Percentiles rank a stretch among this genome's conserved stretches.
phyloP scores from a whole-genome alignment of 2,797 vertebrate genomes.

The Vespertilio murinus region DNA sequence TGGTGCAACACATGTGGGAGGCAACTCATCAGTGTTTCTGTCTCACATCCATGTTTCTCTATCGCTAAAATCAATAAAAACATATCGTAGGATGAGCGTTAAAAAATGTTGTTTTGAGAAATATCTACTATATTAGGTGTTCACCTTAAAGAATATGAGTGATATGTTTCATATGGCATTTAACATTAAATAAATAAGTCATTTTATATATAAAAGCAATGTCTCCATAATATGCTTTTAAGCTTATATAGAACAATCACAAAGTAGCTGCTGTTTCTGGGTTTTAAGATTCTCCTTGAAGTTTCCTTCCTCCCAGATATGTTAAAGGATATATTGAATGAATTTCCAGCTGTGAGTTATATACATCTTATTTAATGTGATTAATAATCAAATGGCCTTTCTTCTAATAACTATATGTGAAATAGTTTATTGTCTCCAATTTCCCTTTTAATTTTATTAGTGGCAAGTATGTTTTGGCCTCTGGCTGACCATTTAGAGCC shows the following conservation, averaged over 20 bases:
- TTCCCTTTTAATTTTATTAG: background rate
- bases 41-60: background rate
- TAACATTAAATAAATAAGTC: background rate
- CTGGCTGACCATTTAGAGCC: background rate
- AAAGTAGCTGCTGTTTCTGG: background rate
- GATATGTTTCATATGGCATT: background rate
- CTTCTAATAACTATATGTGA: background rate
- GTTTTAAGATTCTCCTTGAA: background rate
- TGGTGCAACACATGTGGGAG: background rate
- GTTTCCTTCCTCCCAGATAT: background rate
- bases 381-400: conserved; percentile 1
- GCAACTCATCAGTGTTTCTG: background rate
- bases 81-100: background rate
- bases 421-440: background rate
- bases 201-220: background rate
- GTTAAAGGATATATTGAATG: background rate
- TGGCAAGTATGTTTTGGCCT: background rate
- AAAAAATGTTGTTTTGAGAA: background rate
- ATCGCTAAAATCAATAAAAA: background rate
- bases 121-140: background rate
- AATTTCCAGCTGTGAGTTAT: conserved; percentile 6
- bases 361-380: background rate
- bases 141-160: background rate
- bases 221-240: background rate
- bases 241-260: background rate